Evolutionary conservation across 1,140 invertebrate species (phyloP).

Genomic region (Bombus soroeensis): DNA sequence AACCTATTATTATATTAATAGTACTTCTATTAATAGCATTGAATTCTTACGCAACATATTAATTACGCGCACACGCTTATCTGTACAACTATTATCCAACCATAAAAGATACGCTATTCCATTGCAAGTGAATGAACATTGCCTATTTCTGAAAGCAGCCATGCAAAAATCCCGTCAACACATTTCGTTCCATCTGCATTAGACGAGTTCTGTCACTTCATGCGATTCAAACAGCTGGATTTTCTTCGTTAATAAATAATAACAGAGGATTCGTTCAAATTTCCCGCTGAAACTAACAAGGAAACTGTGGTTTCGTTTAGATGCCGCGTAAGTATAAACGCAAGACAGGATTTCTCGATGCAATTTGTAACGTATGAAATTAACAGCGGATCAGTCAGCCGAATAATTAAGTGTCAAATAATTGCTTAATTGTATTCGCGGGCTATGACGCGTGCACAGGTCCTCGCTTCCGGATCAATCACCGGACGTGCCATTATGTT

Average conservation of each 20-base stretch:
- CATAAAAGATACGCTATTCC: background rate
- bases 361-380: background rate
- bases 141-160: background rate
- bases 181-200: background rate
- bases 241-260: background rate
- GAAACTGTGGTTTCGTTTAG: background rate
- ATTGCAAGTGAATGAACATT: background rate
- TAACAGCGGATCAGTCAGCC: background rate
- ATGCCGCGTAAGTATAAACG: background rate
- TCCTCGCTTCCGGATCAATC: constrained; percentile 20
- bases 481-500: background rate
- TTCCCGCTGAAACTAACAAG: background rate
- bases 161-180: background rate
- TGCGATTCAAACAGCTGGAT: background rate
- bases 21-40: background rate
- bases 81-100: background rate
- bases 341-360: background rate
- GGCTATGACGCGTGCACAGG: constrained; percentile 12
- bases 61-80: background rate
- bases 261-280: background rate
- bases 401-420: constrained; percentile 39
- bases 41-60: background rate
- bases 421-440: constrained; percentile 34
- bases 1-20: background rate
- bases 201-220: too few relatives aligned